Percentiles rank a stretch among this genome's conserved stretches.
phyloP scores from a whole-genome alignment of 2,888 invertebrate genomes.

The Meliscaeva auricollis region DNA sequence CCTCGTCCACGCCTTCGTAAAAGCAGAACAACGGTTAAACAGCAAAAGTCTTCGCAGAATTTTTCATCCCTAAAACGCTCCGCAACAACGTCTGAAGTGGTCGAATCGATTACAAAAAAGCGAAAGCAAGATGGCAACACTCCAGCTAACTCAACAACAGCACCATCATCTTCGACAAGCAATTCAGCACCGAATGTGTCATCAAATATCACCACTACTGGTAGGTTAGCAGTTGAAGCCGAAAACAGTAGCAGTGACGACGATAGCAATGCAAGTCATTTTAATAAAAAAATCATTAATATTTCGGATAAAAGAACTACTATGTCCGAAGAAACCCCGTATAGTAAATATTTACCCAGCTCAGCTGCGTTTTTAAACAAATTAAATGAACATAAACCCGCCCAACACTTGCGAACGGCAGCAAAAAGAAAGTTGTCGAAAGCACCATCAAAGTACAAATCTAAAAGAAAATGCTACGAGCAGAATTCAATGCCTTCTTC shows the following conservation, averaged over 20 bases:
- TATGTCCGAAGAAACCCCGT: slow-evolving; percentile 23
- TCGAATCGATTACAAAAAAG: slow-evolving; percentile 12
- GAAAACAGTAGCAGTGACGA: slow-evolving; percentile 72
- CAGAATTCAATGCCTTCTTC: slow-evolving; percentile 4
- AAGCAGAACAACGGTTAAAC: slow-evolving; percentile 58
- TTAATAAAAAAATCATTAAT: slow-evolving; percentile 29
- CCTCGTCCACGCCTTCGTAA: slow-evolving; percentile 86
- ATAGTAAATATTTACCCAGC: slow-evolving; percentile 21
- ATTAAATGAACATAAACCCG: slow-evolving; percentile 29
- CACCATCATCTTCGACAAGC: slow-evolving; percentile 40
- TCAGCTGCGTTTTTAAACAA: neutral
- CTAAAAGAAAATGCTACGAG: slow-evolving; percentile 41
- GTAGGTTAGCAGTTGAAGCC: slow-evolving; percentile 59
- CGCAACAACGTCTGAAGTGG: slow-evolving; percentile 24
- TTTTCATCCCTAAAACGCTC: slow-evolving; percentile 21
- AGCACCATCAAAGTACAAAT: slow-evolving; percentile 32
- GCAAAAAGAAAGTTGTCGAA: slow-evolving; percentile 44
- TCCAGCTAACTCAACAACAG: neutral
- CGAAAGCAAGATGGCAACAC: slow-evolving; percentile 16
- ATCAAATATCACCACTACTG: slow-evolving; percentile 42
- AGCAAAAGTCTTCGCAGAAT: slow-evolving; percentile 7
- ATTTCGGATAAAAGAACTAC: neutral
- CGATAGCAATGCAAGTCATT: slow-evolving; percentile 53
- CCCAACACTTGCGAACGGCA: slow-evolving; percentile 40
- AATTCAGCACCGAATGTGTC: slow-evolving; percentile 45